Evolutionary conservation across 37 sponge, comb jelly and placozoan genomes (phyloP), one percentile per base, ranked within the genome.

Genomic region (Petrosia ficiformis): DNA sequence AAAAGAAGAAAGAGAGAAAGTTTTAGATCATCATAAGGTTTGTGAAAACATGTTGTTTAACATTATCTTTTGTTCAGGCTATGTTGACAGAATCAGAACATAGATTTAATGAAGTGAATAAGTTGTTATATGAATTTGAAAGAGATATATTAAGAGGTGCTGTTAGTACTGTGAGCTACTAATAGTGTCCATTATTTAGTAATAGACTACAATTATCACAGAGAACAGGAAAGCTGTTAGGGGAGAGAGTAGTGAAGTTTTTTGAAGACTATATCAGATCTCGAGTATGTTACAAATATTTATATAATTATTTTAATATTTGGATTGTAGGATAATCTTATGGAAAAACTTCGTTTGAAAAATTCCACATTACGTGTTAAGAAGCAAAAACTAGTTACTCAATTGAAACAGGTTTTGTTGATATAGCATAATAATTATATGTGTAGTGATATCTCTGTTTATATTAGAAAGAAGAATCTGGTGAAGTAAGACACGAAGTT

Each of bases 111-210:
- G 99, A 98, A 67, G 52, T 92, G 39, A 98, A 92, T 80, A 98
- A 98, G 42, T 61, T 68, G 16, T 40, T 68, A 5, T 95, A 98
- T 67, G 99, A 98, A 74, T 98, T 93, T 87, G 92, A 98, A 29
- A 74, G 99, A 71, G 93, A 95, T 44, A 76, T 98, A 30, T 44
- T 87, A 11, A 76, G 86, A n/a, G 96, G 93, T 39, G 93, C 90
- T 28, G 76, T 95, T 8, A 89, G 86, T 39, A 56, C 79, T 21
- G 96, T 95, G 71, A 86, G 86, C 42, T 16, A 14, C 21, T 65
- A 39, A 24, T n/a, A 29, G 19, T 41, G 29, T 32, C 0, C 28
- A 3, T 6, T 63, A 1, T 16, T 32, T 24, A 37, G 1, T 30
- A 16, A 68, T 1, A 8, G 44, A 67, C n/a, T 42, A 42, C 32